A percentile compares a stretch with the other conserved stretches of the same genome.
Conservation (phyloP, 1,140 invertebrate species). For the Scaptomyza montana region DNA sequence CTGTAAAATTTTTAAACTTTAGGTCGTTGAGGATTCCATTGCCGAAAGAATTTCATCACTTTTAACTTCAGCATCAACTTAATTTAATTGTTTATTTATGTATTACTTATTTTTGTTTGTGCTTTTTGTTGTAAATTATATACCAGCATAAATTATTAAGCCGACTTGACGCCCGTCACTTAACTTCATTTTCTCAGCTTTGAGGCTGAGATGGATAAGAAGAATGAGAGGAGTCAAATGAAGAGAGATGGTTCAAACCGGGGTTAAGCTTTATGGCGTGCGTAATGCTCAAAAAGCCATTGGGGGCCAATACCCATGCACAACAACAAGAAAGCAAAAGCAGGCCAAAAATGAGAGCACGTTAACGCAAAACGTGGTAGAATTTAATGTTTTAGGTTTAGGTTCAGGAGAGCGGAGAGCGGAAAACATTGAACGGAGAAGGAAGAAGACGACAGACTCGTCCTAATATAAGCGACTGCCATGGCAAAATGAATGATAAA, state of each 20-base stretch:
- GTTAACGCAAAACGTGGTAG: conserved; percentile 77
- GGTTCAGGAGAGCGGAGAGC: conserved; percentile 6
- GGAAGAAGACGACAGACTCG: conserved; percentile 33
- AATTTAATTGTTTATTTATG: conserved; percentile 73
- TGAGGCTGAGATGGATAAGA: conserved; percentile 43
- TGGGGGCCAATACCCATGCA: conserved; percentile 22
- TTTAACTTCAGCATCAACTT: conserved; percentile 29
- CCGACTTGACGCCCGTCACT: conserved; percentile 67
- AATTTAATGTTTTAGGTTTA: conserved; percentile 76
- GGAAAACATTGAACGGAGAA: background rate
- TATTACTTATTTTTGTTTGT: conserved; percentile 26
- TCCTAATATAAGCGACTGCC: conserved; percentile 75
- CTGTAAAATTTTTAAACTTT: conserved; percentile 14
- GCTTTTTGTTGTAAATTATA: conserved; percentile 12
- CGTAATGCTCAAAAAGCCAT: conserved; percentile 66
- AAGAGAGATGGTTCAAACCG: conserved; percentile 28
- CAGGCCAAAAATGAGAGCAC: conserved; percentile 68
- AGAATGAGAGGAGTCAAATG: background rate
- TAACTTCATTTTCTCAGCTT: conserved; percentile 69
- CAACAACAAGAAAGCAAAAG: background rate
- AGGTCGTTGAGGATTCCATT: background rate
- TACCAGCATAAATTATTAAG: conserved; percentile 64
- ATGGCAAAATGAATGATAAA: conserved; percentile 83
- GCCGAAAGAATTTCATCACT: too few species aligned
- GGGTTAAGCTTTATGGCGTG: conserved; percentile 79